phyloP scores from a whole-genome alignment of 2,113 vertebrate genomes.

The Chaenocephalus aceratus region DNA sequence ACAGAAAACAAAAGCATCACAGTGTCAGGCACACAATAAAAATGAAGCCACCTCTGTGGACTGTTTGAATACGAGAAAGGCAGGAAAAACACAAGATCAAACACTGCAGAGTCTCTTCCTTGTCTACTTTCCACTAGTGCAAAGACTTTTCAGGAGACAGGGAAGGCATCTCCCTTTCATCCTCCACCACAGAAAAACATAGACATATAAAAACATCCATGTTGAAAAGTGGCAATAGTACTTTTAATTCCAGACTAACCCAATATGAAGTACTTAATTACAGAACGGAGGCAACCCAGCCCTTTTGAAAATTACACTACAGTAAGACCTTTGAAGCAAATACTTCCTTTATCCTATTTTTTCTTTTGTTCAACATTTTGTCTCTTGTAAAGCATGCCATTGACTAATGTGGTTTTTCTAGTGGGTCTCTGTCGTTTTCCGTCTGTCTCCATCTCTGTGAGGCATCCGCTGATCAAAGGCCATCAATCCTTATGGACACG shows the following conservation, averaged over 20 bases:
- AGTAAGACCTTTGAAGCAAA: conserved; percentile 83
- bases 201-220: conserved; percentile 83
- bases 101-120: conserved; percentile 61
- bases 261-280: conserved; percentile 83
- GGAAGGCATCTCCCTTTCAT: conserved; percentile 80
- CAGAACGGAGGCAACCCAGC: conserved; percentile 81
- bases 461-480: conserved; percentile 63
- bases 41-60: conserved; percentile 66
- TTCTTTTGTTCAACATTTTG: conserved; percentile 78
- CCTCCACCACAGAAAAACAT: conserved; percentile 82
- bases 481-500: conserved; percentile 39
- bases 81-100: conserved; percentile 73
- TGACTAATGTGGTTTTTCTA: conserved; percentile 78
- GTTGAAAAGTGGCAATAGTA: conserved; percentile 79
- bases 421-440: conserved; percentile 66
- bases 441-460: conserved; percentile 64
- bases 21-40: conserved; percentile 62
- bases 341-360: conserved; percentile 76
- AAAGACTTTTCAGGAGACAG: conserved; percentile 77
- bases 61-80: conserved; percentile 48
- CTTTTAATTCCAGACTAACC: conserved; percentile 83
- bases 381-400: conserved; percentile 77
- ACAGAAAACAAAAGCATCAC: conserved; percentile 60
- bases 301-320: conserved; percentile 81
- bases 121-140: conserved; percentile 67